Base-by-base conservation (phyloP, 37 sponge, comb jelly and placozoan genomes). In the Theonella swinhoei region DNA sequence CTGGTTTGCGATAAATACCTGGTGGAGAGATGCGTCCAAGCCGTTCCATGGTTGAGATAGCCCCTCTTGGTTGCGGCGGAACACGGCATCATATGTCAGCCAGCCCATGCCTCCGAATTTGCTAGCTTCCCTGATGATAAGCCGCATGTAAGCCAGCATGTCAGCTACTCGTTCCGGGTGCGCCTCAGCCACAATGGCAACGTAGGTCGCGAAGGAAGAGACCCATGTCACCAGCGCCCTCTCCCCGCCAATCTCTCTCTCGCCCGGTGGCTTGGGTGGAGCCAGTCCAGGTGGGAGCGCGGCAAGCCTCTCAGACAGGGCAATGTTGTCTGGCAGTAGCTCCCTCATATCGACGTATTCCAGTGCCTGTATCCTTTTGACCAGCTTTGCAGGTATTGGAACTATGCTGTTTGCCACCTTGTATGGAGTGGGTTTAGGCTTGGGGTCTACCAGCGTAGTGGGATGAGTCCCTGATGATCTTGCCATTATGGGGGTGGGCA, bases 91-190 rank as follows among this genome's bases (percentile, higher is more conserved):
- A 42, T 72, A 72, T 7, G 38, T 20, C 4, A 39, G 42, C 74
- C 74, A 72, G 36, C 74, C 74, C 5, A 7, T n/a, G 42, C 74
- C 74, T 8, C 74, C 74, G 38, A n/a, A 32, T 37, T 42, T 39
- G 47, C 29, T 22, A 24, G 74, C 74, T 37, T 72, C 74, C 20
- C 74, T 39, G 47, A 72, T 42, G 37, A 39, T 72, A 7, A 72
- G 11, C 37, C 37, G 32, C 32, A 72, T 39, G 74, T 72, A 72
- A 7, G 37, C 37, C 74, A 72, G 42, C 74, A 72, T 39, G 47
- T 72, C 74, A 7, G 74, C 14, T 17, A 47, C 54, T 14, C 54
- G 54, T 47, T 47, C 54, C 7, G 54, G 7, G 54, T 47, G 54
- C 11, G 54, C 54, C 54, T 47, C 11, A 14, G 54, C 54, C 54